Evolutionary conservation across 1,140 invertebrate genomes (phyloP), one percentile per base, ranked within the genome.

Genomic region (Drosophila pseudoobscura): DNA sequence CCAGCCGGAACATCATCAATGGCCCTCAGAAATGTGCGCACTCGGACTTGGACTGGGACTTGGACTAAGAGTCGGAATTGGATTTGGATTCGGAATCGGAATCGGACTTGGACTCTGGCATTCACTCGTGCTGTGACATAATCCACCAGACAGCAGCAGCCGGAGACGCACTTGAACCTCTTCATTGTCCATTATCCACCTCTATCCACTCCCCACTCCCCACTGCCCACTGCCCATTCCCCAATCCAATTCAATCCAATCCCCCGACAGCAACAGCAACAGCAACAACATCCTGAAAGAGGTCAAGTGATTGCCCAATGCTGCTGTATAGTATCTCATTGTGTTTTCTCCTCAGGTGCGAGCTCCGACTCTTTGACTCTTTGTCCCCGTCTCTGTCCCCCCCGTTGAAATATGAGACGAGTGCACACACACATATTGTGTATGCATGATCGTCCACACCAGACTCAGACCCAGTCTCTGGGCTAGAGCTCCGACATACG

Each of bases 271-370:
- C 59, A 46, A 41, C 56, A 63, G 35, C 59, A 46, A 41, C 56
- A 43, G 4, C 57, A 76, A 75, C 80, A 88, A 84, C 75, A 88
- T 88, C 83, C 83, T 88, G 83, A 88, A 88, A 88, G 84, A 88
- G 83, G 83, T 88, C 83, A 88, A 88, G 78, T 79, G 75, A 87
- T 87, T 87, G 78, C 66, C 72, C 83, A 84, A 84, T 80, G 59
- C 46, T 71, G 73, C 50, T 44, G 22, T 11, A 26, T 5, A 26
- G 61, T 71, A 78, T 88, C 83, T 88, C 83, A 88, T 88, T 88
- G 83, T 88, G 84, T 78, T 88, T 88, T 88, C 83, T 75, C 83
- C 88, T 88, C 83, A 88, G 83, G 83, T 88, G 83, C 83, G 45
- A 69, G 65, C 56, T 54, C 22, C 55, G 52, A 13, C 41, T 49